Conservation (phyloP, 2,888 invertebrate species). For the Andrena camellia region DNA sequence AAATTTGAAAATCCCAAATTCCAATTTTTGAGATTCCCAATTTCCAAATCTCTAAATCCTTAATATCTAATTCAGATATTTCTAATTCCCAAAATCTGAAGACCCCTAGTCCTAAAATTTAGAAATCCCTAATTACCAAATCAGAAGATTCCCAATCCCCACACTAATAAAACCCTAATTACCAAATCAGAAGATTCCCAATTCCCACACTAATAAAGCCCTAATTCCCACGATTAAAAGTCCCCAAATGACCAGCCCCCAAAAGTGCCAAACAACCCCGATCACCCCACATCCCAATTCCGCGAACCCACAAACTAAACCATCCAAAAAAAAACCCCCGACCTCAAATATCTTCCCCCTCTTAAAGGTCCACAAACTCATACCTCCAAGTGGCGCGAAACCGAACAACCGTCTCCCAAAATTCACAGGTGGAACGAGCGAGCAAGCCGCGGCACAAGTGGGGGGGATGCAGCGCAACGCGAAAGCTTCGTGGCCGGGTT, state of each 20-base stretch:
- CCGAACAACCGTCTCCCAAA: background rate
- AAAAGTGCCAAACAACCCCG: too few relatives aligned
- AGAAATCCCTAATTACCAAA: background rate
- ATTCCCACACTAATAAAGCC: too few relatives aligned
- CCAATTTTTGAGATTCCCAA: background rate
- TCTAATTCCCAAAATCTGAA: background rate
- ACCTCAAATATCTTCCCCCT: background rate
- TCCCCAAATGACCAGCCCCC: too few relatives aligned
- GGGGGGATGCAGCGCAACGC: background rate
- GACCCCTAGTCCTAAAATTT: background rate
- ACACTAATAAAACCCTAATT: too few relatives aligned
- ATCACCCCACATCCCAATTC: background rate
- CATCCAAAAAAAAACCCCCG: background rate
- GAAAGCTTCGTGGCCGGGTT: background rate
- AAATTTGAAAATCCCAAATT: background rate
- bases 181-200: too few relatives aligned
- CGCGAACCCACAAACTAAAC: background rate
- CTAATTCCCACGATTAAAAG: too few relatives aligned
- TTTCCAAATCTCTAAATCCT: background rate
- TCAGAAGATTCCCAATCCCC: too few relatives aligned
- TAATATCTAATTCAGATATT: too few relatives aligned
- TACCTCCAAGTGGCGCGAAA: too few relatives aligned
- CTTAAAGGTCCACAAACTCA: background rate
- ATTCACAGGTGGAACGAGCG: background rate
- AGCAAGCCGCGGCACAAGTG: background rate